Evolutionary conservation across 1,140 invertebrate genomes (phyloP), one percentile per base, ranked within the genome.

Genomic region (Drosophila parabipectinata): DNA sequence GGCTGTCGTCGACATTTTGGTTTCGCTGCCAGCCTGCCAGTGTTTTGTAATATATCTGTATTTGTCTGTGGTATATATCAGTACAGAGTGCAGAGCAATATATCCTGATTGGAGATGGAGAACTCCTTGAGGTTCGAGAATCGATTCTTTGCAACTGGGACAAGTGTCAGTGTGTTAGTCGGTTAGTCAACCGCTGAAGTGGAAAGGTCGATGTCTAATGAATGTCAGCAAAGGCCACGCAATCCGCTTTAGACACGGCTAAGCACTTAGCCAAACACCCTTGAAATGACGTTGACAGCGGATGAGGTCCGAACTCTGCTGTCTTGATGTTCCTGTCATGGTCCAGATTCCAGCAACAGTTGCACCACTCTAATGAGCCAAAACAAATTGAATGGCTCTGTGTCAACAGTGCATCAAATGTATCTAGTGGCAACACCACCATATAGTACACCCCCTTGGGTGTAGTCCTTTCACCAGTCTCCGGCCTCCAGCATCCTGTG

Each of bases 211-310:
- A 56, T 48, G 72, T 60, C 73, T 88, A 88, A 87, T 80, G 85
- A 87, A 85, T 87, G 83, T 87, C 72, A 61, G 63, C 44, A 51
- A 53, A 68, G 61, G 60, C 75, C 81, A 63, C 79, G 79, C 76
- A 58, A 74, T 79, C 60, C 45, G 69, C 87, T 87, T 90, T 90
- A 75, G 87, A 90, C 79, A 83, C 67, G 87, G 87, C 69, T 83
- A 85, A 90, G 87, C 79, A 80, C 87, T 87, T 83, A 62, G 79
- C 62, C 68, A 58, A 44, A 59, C 67, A 82, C 76, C 81, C 76
- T 71, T 74, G 71, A 84, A 63, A 64, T 66, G 63, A 62, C 58
- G 59, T 77, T 61, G 61, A 58, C 41, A 75, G 60, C 47, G 37
- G 58, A 26, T 39, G 67, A 72, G 74, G 41, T 59, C 56, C 57